Conservation (phyloP, 1,140 invertebrate species). For the Drosophila lowei region DNA sequence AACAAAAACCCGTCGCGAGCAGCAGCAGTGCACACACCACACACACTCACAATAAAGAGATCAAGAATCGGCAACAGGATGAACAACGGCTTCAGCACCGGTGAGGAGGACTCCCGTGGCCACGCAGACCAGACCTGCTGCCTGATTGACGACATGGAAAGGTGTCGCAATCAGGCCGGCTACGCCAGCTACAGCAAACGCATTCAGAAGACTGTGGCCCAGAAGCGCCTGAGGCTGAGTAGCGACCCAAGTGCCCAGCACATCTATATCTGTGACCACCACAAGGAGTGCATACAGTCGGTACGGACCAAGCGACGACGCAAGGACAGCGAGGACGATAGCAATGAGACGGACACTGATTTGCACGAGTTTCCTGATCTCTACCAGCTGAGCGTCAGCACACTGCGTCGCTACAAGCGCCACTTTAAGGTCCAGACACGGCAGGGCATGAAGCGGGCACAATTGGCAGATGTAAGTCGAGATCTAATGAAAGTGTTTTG, state of each 20-base stretch:
- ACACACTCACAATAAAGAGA: no score
- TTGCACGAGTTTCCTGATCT: conserved; percentile 94
- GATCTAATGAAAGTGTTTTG: not conserved
- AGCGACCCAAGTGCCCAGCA: conserved; percentile 94
- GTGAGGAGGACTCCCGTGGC: conserved; percentile 92
- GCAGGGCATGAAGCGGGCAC: conserved; percentile 96
- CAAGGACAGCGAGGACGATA: conserved; percentile 96
- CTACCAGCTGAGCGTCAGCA: conserved; percentile 96
- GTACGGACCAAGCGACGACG: conserved; percentile 93
- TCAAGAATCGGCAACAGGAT: conserved; percentile 62
- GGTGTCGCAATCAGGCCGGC: conserved; percentile 92
- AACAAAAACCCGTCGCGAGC: no score
- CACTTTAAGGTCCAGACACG: conserved; percentile 96
- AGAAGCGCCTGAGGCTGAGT: conserved; percentile 94
- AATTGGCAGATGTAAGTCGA: conserved; percentile 95
- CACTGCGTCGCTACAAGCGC: conserved; percentile 94
- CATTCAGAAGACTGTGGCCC: conserved; percentile 97
- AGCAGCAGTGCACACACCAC: no score
- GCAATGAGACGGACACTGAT: conserved; percentile 93
- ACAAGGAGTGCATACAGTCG: conserved; percentile 97
- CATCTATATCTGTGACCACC: conserved; percentile 98
- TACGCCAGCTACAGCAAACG: conserved; percentile 98
- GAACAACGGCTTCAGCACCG: conserved; percentile 94
- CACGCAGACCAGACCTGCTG: conserved; percentile 96
- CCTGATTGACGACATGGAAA: conserved; percentile 93